Conservation (phyloP, 2,113 vertebrate species). For the Brevimyrus niger region DNA sequence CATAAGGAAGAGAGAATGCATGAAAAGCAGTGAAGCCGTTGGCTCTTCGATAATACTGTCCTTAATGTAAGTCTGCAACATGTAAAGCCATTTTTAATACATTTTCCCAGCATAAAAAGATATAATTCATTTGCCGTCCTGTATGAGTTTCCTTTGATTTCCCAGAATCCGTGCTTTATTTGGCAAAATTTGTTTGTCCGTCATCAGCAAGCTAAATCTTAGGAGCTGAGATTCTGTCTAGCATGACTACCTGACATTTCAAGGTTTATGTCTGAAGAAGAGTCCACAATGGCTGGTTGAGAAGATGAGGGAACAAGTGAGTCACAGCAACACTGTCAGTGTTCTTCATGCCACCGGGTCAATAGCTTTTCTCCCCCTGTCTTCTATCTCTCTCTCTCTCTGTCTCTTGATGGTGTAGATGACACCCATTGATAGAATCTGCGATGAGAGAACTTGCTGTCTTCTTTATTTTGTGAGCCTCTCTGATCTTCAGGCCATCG, state of each 20-base stretch:
- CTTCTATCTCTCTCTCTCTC: neutral
- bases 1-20: slow-evolving; percentile 37
- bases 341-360: neutral
- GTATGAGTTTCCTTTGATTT: neutral
- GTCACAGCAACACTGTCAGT: neutral
- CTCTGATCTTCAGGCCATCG: neutral
- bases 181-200: neutral
- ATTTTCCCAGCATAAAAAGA: neutral
- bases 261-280: neutral
- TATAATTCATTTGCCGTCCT: neutral
- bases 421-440: neutral
- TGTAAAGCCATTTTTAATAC: neutral
- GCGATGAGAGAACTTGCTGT: neutral
- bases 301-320: neutral
- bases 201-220: neutral
- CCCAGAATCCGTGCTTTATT: neutral
- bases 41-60: slow-evolving; percentile 34
- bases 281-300: neutral
- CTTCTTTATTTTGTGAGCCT: neutral
- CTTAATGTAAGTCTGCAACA: slow-evolving; percentile 51
- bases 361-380: neutral
- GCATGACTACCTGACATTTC: neutral
- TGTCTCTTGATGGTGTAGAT: neutral
- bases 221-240: neutral
- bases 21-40: slow-evolving; percentile 37